Evolutionary conservation across 2,113 vertebrate genomes (phyloP), one percentile per base, ranked within the genome.

Genomic region (Falco punctatus): DNA sequence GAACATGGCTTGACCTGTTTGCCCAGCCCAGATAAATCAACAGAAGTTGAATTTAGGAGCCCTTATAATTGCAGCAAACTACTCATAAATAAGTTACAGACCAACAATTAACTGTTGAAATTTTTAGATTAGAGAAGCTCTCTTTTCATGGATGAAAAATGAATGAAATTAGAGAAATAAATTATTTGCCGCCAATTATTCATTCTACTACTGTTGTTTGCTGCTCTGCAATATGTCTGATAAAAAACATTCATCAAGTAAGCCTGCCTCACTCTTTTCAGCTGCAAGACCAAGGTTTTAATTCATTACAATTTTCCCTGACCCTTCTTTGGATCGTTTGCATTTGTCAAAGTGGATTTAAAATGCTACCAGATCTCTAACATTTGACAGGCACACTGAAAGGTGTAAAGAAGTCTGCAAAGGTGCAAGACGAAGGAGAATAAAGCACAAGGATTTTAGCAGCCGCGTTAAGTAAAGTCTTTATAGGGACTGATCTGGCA

Each of bases 351-450:
- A 95, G 82, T 81, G 64, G 88, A 90, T 94, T 94, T 88, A 79
- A 94, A 96, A 96, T 89, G 44, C 61, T 93, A 91, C 61, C 91
- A 95, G 82, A 95, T 94, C 77, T 38, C 90, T 95, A 93, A 84
- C 86, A 74, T 92, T 95, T 94, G 81, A 87, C 97, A 96, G 92
- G 89, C 91, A 95, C 57, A 78, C 49, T 85, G 89, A 77, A 94
- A 97, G 77, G 91, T 92, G 95, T 95, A 96, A 97, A 96, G 92
- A 96, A 55, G 72, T 95, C 91, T 75, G 90, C 57, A 94, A 94
- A 96, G 92, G 94, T 94, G 96, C 92, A 97, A 97, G 97, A 97
- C 94, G 27, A 90, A 64, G 54, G 81, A 96, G 91, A 89, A 91
- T 94, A 94, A 97, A 94, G 86, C 65, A 84, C 77, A 78, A 72